Evolutionary conservation across 2,797 vertebrate genomes (phyloP), one percentile per base, ranked within the genome.

Genomic region (Mareca penelope): DNA sequence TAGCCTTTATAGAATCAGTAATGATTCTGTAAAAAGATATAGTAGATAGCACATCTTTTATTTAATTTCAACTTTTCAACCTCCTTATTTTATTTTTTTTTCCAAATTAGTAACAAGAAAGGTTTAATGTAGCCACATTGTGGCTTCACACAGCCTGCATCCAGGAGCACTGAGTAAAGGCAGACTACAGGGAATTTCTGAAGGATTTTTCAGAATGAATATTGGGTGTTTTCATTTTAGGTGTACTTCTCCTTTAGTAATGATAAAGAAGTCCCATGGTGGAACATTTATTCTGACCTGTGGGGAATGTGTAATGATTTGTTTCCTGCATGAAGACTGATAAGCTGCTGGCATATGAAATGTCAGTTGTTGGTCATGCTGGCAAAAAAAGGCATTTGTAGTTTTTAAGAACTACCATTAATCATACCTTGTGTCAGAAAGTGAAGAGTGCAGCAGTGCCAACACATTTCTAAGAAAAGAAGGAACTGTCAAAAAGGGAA

Each of bases 151-250:
- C 23, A 79, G 5, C 35, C 28, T 22, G 17, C 53, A 35, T 69
- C 16, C 56, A 40, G 37, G 42, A 84, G 63, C 59, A 59, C 44
- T 48, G 29, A 69, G 46, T 35, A 76, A 68, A 94, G 44, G 23
- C 63, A 87, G 46, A 44, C n/a, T 33, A 28, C 69, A 88, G 89
- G 94, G 90, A 88, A 88, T 84, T 96, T 94, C 81, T 5, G 52
- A 88, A 88, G 42, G 77, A 96, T 94, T 93, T 95, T 88, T 94
- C 90, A 94, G 80, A 94, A 89, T 95, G 50, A 94, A 86, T 81
- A 73, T 88, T 88, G 82, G 89, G 85, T 95, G 59, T 83, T 96
- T 96, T 96, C 78, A 95, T 70, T 60, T 50, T 91, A 81, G 88
- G 80, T 93, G 37, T 59, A 94, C 94, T 96, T 96, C 91, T 94